Evolutionary conservation across 2,888 invertebrate genomes (phyloP), one percentile per base, ranked within the genome.

Genomic region (Caenorhabditis zanzibari): DNA sequence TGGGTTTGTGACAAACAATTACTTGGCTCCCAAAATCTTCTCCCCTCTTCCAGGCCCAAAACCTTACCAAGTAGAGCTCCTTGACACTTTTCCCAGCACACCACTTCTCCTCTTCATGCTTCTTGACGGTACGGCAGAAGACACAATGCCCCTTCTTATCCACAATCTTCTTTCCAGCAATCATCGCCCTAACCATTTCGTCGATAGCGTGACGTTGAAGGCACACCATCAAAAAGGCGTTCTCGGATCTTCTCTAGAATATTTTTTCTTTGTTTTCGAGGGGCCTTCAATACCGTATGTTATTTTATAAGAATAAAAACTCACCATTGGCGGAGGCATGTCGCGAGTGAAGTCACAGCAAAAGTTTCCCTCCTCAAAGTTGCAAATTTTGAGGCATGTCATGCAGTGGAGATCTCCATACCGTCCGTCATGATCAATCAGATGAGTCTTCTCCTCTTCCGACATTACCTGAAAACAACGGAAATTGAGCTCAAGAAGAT

Each of bases 371-470:
- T 44, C 10, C 41, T 47, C 9, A 24, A 44, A 72, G 35, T 72
- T 59, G 59, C 59, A 59, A 16, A 72, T 72, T 6, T 35, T 47
- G 16, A 49, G 32, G 16, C 72, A 72, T 12, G 19, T 47, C 72
- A 72, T 59, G 59, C 72, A 72, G 35, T 72, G 72, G 9, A 72
- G n/a, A 16, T 72, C 72, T 19, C 72, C 72, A 1, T 16, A 2
- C 0, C 1, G 7, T 35, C 59, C 72, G 12, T 59, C 72, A 2
- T 56, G 5, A 14, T 69, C 19, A 19, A 66, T 10, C 10, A 16
- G 19, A 54, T 35, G 38, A 12, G 24, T 12, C 9, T 12, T 35
- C 64, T 19, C 19, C 22, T 68, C 26, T 7, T 1, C 68, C 14
- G 38, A 2, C 69, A 69, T 69, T 16, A 5, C 22, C 19, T 22